A percentile compares a stretch with the other conserved stretches of the same genome.
Evolutionary conservation across 2,888 invertebrate genomes (phyloP).

Genomic region (Drosophila emarginata): DNA sequence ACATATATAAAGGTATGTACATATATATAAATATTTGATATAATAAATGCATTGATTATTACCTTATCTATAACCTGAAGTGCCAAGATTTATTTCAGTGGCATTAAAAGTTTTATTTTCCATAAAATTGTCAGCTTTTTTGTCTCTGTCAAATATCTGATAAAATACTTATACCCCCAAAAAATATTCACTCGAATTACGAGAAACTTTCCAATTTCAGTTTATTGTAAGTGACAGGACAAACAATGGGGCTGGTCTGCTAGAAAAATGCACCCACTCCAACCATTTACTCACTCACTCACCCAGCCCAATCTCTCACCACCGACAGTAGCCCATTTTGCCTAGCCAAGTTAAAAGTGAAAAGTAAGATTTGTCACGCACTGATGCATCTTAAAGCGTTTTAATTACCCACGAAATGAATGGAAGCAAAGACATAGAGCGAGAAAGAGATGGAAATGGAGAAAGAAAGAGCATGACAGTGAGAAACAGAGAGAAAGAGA

Average conservation of each 20-base stretch:
- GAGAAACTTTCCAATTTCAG: conserved; percentile 48
- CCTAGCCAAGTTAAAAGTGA: conserved; percentile 72
- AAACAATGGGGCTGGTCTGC: conserved; percentile 61
- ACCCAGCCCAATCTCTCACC: conserved; percentile 23
- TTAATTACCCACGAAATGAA: conserved; percentile 78
- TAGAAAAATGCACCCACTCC: conserved; percentile 25
- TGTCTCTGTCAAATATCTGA: conserved; percentile 1
- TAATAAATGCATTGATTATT: no score
- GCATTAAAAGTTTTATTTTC: background rate
- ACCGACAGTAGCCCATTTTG: conserved; percentile 33
- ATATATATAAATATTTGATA: no score
- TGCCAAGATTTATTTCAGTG: background rate
- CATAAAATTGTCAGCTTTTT: background rate
- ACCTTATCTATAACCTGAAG: background rate
- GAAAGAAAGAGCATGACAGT: background rate
- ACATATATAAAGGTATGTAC: no score
- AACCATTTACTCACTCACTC: conserved; percentile 34
- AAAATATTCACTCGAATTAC: conserved; percentile 1
- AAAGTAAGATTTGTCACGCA: conserved; percentile 80
- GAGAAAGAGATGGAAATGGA: background rate
- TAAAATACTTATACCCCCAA: conserved; percentile 2
- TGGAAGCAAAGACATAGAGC: conserved; percentile 22
- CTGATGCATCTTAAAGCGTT: conserved; percentile 79
- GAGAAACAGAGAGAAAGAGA: background rate
- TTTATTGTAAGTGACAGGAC: conserved; percentile 58